Evolutionary conservation across 2,113 vertebrate genomes (phyloP), one percentile per base, ranked within the genome.

Genomic region (Periophthalmus modestus): DNA sequence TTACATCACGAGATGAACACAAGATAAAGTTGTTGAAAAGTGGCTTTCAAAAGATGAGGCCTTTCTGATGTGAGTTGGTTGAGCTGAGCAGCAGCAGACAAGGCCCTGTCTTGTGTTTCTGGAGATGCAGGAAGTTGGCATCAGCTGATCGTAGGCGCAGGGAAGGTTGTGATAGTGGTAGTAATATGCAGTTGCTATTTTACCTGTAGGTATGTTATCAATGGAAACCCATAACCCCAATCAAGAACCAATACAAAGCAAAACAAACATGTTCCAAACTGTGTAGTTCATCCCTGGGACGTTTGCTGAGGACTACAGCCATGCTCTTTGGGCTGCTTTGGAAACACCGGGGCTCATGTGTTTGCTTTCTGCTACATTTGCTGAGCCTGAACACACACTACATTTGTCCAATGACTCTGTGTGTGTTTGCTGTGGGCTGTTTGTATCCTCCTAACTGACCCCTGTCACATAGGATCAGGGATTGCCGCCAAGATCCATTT

Each of bases 371-470:
- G 2, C 43, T 16, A 71, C 46, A 77, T 77, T 71, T 79, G 39
- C 72, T 59, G 66, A 73, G 70, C 65, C 69, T 28, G 52, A 72
- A 65, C 18, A 67, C 4, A 75, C 55, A 63, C 28, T 61, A 62
- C 75, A 72, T 74, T 61, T 15, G 36, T 71, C 75, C 71, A 61
- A 0, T 1, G 59, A 85, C 72, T 76, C 67, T 7, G 69, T 83
- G 69, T 83, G 69, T 80, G 24, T 34, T 83, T 82, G 67, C 81
- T 68, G 54, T 15, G 33, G 79, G 79, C 82, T 70, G 77, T 86
- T 82, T 79, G 67, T 74, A 47, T 66, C 77, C 76, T 83, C 89
- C 83, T 80, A 80, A 62, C 18, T 86, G 82, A 87, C 79, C 80
- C 68, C 72, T 24, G 78, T 79, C 72, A 77, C 24, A 68, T 62